phyloP scores from a whole-genome alignment of 1,140 invertebrate genomes.

The Ganaspis sp. region DNA sequence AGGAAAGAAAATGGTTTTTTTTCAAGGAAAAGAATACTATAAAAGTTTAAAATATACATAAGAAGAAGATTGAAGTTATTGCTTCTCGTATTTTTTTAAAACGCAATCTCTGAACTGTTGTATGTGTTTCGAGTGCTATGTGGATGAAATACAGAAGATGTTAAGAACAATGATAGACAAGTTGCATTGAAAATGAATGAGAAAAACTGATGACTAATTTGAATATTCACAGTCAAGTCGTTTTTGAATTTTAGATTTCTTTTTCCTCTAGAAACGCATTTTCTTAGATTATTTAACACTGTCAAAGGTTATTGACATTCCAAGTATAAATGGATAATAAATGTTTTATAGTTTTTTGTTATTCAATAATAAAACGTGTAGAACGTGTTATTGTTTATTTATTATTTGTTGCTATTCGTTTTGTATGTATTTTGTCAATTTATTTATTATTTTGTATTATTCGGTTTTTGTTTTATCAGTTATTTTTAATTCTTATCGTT shows the following conservation, averaged over 20 bases:
- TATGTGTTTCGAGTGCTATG: background rate
- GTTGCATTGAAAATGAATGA: conserved; percentile 12
- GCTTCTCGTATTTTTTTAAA: background rate
- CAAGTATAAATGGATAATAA: background rate
- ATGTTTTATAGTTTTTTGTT: no score
- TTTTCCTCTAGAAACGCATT: background rate
- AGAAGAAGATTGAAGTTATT: background rate
- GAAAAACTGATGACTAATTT: background rate
- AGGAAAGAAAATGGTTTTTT: background rate
- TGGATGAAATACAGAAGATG: background rate
- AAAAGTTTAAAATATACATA: background rate
- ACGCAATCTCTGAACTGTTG: background rate
- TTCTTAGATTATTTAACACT: background rate
- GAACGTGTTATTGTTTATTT: no score
- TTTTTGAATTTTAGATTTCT: background rate
- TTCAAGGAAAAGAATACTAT: background rate
- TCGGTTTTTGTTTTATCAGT: no score
- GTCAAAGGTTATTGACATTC: background rate
- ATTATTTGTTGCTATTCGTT: no score
- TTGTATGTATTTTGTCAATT: no score
- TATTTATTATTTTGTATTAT: no score
- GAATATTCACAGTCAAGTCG: background rate
- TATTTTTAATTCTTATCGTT: no score
- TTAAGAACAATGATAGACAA: conserved; percentile 18
- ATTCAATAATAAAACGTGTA: no score